phyloP scores from a whole-genome alignment of 2,888 invertebrate genomes.

The Nebria salina region DNA sequence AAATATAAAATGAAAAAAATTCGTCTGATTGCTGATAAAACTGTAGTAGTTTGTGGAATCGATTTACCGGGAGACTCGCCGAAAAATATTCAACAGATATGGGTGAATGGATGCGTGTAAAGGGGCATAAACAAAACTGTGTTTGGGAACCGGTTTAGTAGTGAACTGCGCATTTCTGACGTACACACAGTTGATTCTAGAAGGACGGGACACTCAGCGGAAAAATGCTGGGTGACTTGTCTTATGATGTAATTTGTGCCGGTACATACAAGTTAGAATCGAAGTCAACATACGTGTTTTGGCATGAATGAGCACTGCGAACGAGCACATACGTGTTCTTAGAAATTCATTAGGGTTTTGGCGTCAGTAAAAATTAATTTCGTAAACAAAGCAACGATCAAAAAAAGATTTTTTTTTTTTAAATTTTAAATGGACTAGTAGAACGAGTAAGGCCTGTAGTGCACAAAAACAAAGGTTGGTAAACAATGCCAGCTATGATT shows the following conservation, averaged over 20 bases:
- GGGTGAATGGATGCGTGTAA: constrained; percentile 27
- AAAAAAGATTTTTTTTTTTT: neutral
- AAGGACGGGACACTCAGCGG: constrained; percentile 29
- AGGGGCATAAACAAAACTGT: constrained; percentile 17
- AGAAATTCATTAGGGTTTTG: constrained; percentile 6
- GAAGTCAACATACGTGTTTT: constrained; percentile 11
- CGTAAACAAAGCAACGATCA: neutral
- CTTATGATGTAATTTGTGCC: constrained; percentile 39
- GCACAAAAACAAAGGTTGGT: constrained; percentile 2
- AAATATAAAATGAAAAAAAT: too few species aligned
- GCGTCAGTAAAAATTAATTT: constrained; percentile 3
- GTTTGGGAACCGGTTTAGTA: constrained; percentile 37
- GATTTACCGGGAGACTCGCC: neutral
- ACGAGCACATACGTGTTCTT: neutral
- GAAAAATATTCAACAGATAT: constrained; percentile 6
- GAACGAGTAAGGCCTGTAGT: neutral
- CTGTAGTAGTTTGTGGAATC: constrained; percentile 19
- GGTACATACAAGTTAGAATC: constrained; percentile 20
- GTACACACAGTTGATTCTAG: constrained; percentile 35
- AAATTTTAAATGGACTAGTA: neutral
- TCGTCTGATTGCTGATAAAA: neutral
- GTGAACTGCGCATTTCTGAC: constrained; percentile 42
- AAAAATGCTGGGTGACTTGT: constrained; percentile 2
- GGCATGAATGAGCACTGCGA: constrained; percentile 11
- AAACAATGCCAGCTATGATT: constrained; percentile 24